A percentile compares a stretch with the other conserved stretches of the same genome.
These are phyloP conservation scores for Drosophila sordidula DNA, from an alignment of 2,888 invertebrate species.

Conservation along the genomic window DNA sequence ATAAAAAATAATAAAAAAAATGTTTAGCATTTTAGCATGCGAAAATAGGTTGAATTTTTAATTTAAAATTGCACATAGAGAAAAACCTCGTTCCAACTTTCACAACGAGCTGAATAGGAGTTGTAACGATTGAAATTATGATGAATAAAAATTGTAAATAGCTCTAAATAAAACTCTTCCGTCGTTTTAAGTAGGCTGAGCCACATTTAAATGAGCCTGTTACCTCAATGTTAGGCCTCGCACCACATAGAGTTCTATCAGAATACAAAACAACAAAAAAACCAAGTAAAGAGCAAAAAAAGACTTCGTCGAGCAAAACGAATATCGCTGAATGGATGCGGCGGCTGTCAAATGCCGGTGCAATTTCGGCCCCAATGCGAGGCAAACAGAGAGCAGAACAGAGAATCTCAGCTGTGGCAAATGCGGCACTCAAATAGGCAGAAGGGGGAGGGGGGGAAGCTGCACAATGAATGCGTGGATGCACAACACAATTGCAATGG, in stretches of 20 bases:
- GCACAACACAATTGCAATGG: constrained; percentile 55
- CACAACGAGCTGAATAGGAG: too few species aligned
- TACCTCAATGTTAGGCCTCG: constrained; percentile 26
- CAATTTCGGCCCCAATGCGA: constrained; percentile 64
- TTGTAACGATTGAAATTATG: too few species aligned
- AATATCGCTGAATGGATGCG: constrained; percentile 71
- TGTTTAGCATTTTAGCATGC: too few species aligned
- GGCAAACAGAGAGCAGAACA: constrained; percentile 7
- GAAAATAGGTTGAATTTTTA: too few species aligned
- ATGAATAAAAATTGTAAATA: too few species aligned
- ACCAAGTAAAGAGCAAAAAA: constrained; percentile 5
- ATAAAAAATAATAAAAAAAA: too few species aligned
- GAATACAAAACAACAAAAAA: not conserved
- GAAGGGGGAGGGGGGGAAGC: not conserved
- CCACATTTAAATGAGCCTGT: too few species aligned
- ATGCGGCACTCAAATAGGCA: constrained; percentile 13
- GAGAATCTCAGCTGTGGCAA: constrained; percentile 54
- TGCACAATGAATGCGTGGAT: constrained; percentile 52
- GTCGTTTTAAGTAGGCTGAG: too few species aligned
- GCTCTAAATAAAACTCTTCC: too few species aligned
- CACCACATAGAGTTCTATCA: not conserved
- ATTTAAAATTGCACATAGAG: too few species aligned
- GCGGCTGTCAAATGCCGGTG: constrained; percentile 75
- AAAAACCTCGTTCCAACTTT: too few species aligned
- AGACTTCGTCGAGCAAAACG: constrained; percentile 34